Percentiles rank a stretch among this genome's conserved stretches.
Evolutionary conservation across 1,140 invertebrate genomes (phyloP).

Genomic region (Apocrypta bakeri): DNA sequence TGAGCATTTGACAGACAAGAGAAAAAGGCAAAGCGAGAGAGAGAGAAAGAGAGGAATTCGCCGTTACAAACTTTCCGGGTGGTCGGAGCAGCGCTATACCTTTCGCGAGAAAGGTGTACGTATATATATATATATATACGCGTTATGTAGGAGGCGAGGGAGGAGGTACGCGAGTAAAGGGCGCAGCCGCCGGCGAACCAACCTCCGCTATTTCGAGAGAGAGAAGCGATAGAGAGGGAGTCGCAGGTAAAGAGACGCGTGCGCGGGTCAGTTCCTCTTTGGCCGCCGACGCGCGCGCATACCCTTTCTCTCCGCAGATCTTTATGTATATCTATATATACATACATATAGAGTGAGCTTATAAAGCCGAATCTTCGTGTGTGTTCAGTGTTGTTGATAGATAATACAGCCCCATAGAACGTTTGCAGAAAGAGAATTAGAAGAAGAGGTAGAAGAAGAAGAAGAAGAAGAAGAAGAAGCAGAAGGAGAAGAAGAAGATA

Average conservation of each 20-base stretch:
- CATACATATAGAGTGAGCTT: too few species aligned
- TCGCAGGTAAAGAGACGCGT: constrained; percentile 18
- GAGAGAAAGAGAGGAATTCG: background rate
- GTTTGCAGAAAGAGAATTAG: too few species aligned
- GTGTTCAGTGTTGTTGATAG: too few species aligned
- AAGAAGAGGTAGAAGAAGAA: too few species aligned
- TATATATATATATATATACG: too few species aligned
- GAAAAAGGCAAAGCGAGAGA: background rate
- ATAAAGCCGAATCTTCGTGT: too few species aligned
- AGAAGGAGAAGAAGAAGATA: too few species aligned
- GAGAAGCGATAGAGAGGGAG: background rate
- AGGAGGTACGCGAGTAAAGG: background rate
- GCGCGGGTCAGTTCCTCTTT: constrained; percentile 50
- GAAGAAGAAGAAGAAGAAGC: too few species aligned
- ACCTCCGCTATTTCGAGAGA: background rate
- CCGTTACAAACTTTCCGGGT: constrained; percentile 14
- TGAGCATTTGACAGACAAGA: background rate
- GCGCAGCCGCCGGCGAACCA: constrained; percentile 7
- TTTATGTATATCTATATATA: background rate
- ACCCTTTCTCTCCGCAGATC: background rate
- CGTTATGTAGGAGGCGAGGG: background rate
- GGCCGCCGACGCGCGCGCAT: constrained; percentile 36
- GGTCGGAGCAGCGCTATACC: background rate
- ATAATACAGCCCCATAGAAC: too few species aligned
- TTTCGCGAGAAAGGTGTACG: background rate